These are phyloP conservation scores for Cyphomyrmex costatus DNA, from an alignment of 1,140 invertebrate genomes.

Conservation along the genomic window DNA sequence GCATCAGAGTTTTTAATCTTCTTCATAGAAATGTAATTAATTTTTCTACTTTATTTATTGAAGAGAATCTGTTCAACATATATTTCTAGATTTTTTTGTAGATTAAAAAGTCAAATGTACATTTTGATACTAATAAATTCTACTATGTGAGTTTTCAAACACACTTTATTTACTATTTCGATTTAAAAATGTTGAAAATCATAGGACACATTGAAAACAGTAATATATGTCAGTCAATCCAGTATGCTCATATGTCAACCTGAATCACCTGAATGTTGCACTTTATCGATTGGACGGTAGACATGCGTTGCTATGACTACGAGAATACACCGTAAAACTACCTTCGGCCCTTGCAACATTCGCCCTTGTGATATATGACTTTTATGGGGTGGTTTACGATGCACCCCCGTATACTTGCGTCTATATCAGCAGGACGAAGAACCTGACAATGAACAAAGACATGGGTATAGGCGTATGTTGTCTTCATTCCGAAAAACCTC, in stretches of 20 bases:
- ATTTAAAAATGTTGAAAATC: neutral
- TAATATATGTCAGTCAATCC: constrained; percentile 43
- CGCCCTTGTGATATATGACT: constrained; percentile 69
- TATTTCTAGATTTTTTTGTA: neutral
- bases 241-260: constrained; percentile 45
- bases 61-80: neutral
- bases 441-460: constrained; percentile 77
- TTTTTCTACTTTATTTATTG: constrained; percentile 9
- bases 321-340: constrained; percentile 71
- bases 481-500: constrained; percentile 15
- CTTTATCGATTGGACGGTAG: constrained; percentile 80
- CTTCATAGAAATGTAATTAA: neutral
- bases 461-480: neutral
- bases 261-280: constrained; percentile 78
- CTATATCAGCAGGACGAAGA: constrained; percentile 55
- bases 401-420: constrained; percentile 61
- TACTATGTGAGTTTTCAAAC: neutral
- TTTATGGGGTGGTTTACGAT: constrained; percentile 76
- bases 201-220: neutral
- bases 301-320: constrained; percentile 80
- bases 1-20: neutral
- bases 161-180: neutral
- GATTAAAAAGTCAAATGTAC: neutral
- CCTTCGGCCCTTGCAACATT: constrained; percentile 64
- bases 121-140: neutral